A percentile compares a stretch with the other conserved stretches of the same genome.
Conservation (phyloP, 2,797 vertebrate genomes). For the Cryptoblepharus egeriae region DNA sequence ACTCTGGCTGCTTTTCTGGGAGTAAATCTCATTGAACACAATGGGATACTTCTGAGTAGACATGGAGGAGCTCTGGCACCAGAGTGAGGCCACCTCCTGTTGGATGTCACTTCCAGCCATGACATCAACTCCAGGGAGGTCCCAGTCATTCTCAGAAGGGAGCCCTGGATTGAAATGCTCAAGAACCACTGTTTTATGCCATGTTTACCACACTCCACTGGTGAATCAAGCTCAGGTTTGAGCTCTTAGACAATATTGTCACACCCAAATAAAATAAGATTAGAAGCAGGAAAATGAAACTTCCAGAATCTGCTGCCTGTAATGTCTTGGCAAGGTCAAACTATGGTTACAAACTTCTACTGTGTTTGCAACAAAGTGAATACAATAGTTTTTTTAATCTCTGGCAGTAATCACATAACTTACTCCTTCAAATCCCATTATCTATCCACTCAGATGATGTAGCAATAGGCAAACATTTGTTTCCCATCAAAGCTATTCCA, state of each 20-base stretch:
- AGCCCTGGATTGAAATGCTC: no score
- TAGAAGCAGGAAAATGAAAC: not conserved
- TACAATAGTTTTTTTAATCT: not conserved
- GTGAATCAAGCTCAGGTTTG: no score
- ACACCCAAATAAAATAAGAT: not conserved
- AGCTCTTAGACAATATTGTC: not conserved
- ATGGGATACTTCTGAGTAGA: no score
- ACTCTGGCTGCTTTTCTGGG: no score
- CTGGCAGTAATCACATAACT: not conserved
- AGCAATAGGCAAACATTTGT: not conserved
- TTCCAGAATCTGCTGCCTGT: not conserved
- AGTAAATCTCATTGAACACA: no score
- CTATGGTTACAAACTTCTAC: not conserved
- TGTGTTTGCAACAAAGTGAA: not conserved
- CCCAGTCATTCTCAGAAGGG: no score
- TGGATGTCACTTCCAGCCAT: no score
- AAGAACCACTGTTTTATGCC: no score
- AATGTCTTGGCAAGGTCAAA: not conserved
- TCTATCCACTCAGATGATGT: not conserved
- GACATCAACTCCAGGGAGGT: no score
- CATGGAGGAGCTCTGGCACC: no score
- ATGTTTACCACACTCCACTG: no score
- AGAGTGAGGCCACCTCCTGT: no score
- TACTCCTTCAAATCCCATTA: not conserved
- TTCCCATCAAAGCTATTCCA: not conserved